phyloP scores from a whole-genome alignment of 2,113 vertebrate genomes.

The Terrapene triunguis region DNA sequence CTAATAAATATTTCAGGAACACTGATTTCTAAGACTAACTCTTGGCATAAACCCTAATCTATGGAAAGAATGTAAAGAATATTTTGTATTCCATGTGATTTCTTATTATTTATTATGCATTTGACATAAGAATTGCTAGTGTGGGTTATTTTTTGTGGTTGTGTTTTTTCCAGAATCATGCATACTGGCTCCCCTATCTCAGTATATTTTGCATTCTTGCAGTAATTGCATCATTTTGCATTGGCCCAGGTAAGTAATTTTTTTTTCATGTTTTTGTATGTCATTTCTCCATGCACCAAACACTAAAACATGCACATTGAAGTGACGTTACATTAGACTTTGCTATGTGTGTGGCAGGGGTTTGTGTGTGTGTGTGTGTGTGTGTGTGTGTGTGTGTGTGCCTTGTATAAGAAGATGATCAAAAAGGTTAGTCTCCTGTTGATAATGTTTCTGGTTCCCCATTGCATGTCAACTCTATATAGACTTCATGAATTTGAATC shows the following conservation, averaged over 20 bases:
- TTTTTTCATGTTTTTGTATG: neutral
- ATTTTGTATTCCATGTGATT: neutral
- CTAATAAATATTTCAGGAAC: neutral
- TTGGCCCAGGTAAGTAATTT: slow-evolving; percentile 88
- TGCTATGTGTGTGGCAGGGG: neutral
- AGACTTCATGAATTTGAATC: neutral
- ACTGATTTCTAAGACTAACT: neutral
- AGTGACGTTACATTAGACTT: neutral
- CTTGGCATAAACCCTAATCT: neutral
- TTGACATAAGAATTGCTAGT: neutral
- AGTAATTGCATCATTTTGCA: slow-evolving; percentile 93
- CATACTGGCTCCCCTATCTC: slow-evolving; percentile 90
- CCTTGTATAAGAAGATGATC: neutral
- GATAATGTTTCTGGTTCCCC: neutral
- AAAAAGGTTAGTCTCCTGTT: neutral
- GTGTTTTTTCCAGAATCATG: slow-evolving; percentile 72
- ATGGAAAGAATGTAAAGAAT: neutral
- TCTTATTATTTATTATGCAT: rapidly evolving
- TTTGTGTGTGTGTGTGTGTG: neutral
- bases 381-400: neutral
- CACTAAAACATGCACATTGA: neutral
- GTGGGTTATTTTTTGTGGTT: neutral
- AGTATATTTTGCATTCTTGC: slow-evolving; percentile 90
- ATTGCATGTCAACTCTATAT: neutral
- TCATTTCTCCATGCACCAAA: neutral